Base-by-base conservation (phyloP, 2,797 vertebrate genomes). In the Pseudotriccus pelzelni region DNA sequence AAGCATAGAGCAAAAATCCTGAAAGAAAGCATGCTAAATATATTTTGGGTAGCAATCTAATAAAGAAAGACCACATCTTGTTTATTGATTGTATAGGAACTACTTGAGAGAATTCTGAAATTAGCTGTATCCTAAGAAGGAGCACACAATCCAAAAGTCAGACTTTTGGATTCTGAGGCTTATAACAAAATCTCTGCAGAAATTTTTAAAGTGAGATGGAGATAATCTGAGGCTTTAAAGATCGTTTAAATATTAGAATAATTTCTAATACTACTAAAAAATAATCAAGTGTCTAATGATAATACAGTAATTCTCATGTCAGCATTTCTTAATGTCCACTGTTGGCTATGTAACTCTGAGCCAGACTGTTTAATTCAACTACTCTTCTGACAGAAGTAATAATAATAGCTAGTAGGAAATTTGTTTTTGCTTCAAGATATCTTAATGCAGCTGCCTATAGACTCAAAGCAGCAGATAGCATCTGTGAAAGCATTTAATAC, bases 401-500 rank as follows among this genome's bases (percentile, higher is more conserved):
- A 95, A 62, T 68, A 75, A 80, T 53, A 93, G 72, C 77, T 93
- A 91, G 44, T 39, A 90, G 64, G 41, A 90, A 95, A 96, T 87
- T 72, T 87, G 79, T 75, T 94, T 96, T 97, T 94, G 85, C 84
- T 93, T 83, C 66, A 95, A 93, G 89, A 92, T 94, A 90, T 82
- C 81, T 81, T 95, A 97, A 95, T 96, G 84, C 95, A 97, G 92
- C 94, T 97, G 96, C 89, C 96, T 97, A 93, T 92, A 91, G 93
- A 97, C 93, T 96, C 96, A 96, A 93, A 97, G 93, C 49, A 92
- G 55, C 11, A 47, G 80, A 93, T 59, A 96, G 90, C 44, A 96
- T 95, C 94, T 96, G 96, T 97, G 95, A 92, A 93, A 95, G 66
- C 90, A 96, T 97, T 96, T 97, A 97, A 97, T 97, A 97, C 88